These are phyloP conservation scores for Chromis chromis DNA, from an alignment of 2,797 vertebrate genomes.

Conservation along the genomic window DNA sequence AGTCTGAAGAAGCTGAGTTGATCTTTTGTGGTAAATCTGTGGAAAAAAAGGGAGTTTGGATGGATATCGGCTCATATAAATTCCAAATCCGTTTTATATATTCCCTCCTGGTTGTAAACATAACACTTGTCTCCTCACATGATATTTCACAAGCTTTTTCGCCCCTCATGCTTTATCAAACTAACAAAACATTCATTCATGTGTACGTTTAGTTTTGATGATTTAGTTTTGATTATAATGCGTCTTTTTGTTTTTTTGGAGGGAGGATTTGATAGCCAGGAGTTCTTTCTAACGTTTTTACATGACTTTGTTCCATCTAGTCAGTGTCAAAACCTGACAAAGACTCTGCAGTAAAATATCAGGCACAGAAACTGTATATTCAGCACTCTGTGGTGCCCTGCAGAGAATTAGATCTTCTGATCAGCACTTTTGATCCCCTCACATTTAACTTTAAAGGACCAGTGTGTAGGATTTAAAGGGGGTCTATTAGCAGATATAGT, in stretches of 20 bases:
- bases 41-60: constrained; percentile 23
- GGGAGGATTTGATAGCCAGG: constrained; percentile 9
- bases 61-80: constrained; percentile 55
- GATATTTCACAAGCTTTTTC: constrained; percentile 13
- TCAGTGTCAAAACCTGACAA: constrained; percentile 51
- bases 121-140: constrained; percentile 7
- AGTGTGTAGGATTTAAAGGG: no score
- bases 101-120: constrained; percentile 6
- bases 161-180: background rate
- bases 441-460: constrained; percentile 14
- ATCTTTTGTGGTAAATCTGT: constrained; percentile 35
- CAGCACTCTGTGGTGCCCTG: constrained; percentile 51
- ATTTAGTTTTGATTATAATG: constrained; percentile 10
- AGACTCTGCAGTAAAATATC: constrained; percentile 33
- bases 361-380: constrained; percentile 37
- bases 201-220: background rate
- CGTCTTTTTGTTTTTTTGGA: background rate
- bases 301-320: constrained; percentile 4
- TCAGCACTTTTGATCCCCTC: constrained; percentile 61
- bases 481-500: no score
- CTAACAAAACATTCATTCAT: background rate
- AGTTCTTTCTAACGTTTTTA: constrained; percentile 19
- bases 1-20: constrained; percentile 29
- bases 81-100: constrained; percentile 28
- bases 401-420: constrained; percentile 38